Evolutionary conservation across 2,888 invertebrate species (phyloP), one percentile per base, ranked within the genome.

Genomic region (Salpingus planirostris): DNA sequence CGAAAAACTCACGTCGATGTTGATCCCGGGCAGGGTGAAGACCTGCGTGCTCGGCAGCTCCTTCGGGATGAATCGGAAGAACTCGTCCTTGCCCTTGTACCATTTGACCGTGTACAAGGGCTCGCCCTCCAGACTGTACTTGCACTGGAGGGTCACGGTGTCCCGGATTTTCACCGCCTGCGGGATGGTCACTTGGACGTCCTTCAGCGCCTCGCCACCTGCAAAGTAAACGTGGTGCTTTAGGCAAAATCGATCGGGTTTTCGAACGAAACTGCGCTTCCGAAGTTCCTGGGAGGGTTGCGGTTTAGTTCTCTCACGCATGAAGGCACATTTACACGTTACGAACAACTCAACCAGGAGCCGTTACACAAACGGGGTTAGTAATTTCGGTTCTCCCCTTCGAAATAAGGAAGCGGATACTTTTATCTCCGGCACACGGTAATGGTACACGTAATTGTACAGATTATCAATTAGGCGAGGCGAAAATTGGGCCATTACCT

Each of bases 31-130:
- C 29, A 78, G 64, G 1, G 79, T 76, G 55, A 85, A 85, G 13
- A 80, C 78, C 47, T 76, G 73, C 13, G 80, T 80, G 47, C 79
- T 78, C 2, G 84, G 85, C 44, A 80, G 64, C 59, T 85, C 85
- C 57, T 85, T 84, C 2, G 85, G 85, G 45, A 84, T 76, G 59
- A 75, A 86, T 58, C 85, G 71, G 68, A 80, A 86, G 70, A 86
- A 85, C 61, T 86, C 85, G 43, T 78, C 72, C 8, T 71, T 57
- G 3, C 83, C 82, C 47, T 82, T 74, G 68, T 85, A 86, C 86
- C 85, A 86, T 64, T 85, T 85, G 44, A 86, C 80, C 34, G 82
- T 79, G 65, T 85, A 86, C 8, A 86, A 65, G 1, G 75, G 74
- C 49, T 83, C 82, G 27, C 76, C 75, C 59, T 80, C 79, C 33